These are phyloP conservation scores for Rhinopithecus roxellana DNA, from an alignment of 2,113 vertebrate genomes.

Conservation along the genomic window DNA sequence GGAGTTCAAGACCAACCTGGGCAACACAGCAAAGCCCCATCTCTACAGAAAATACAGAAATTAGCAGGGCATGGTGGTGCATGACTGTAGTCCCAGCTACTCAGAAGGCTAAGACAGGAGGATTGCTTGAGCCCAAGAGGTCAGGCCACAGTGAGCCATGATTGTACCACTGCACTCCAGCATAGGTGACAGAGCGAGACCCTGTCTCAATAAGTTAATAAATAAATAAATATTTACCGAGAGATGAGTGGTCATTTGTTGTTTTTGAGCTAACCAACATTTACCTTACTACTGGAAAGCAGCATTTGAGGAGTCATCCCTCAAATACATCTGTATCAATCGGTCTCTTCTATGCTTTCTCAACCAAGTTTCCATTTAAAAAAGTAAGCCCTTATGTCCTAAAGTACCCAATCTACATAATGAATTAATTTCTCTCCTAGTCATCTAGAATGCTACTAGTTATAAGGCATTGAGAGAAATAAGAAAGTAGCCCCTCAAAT, in stretches of 20 bases:
- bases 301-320: not conserved
- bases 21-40: no score
- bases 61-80: no score
- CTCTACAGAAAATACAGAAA: no score
- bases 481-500: not conserved
- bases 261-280: not conserved
- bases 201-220: no score
- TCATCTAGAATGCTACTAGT: not conserved
- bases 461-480: not conserved
- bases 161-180: no score
- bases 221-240: not conserved
- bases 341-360: not conserved
- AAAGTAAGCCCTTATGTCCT: not conserved
- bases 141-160: no score
- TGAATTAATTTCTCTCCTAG: not conserved
- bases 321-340: not conserved
- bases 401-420: not conserved
- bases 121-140: no score
- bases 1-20: no score
- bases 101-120: no score
- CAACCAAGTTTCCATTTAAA: not conserved
- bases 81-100: no score
- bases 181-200: no score
- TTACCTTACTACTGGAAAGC: not conserved
- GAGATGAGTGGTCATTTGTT: not conserved